phyloP scores from a whole-genome alignment of 2,888 invertebrate species.

The Criorhina ranunculi region DNA sequence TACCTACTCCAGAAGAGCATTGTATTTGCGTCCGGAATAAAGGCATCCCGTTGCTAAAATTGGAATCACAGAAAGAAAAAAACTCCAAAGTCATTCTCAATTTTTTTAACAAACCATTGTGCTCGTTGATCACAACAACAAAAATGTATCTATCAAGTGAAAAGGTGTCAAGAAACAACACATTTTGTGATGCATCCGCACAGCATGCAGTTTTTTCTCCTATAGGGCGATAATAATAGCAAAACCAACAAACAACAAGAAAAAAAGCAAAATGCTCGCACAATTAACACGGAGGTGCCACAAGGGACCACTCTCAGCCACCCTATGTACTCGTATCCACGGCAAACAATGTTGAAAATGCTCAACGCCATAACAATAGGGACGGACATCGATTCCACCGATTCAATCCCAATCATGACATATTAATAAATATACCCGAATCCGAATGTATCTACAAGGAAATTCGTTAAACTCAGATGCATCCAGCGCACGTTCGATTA shows the following conservation, averaged over 20 bases:
- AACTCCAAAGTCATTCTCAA: constrained; percentile 27
- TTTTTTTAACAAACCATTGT: constrained; percentile 48
- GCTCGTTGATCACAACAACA: constrained; percentile 46
- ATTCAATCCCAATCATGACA: constrained; percentile 71
- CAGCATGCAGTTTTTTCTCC: constrained; percentile 54
- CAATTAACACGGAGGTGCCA: constrained; percentile 74
- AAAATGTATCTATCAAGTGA: constrained; percentile 70
- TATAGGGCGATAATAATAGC: constrained; percentile 61
- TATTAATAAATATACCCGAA: constrained; percentile 65
- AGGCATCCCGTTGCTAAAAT: constrained; percentile 67
- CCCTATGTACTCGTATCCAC: constrained; percentile 41
- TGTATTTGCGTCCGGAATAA: constrained; percentile 49
- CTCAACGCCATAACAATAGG: constrained; percentile 74
- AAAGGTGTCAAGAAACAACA: constrained; percentile 74
- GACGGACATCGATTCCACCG: constrained; percentile 65
- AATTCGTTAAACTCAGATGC: not conserved
- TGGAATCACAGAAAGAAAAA: constrained; percentile 36
- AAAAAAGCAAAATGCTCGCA: constrained; percentile 60
- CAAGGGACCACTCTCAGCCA: constrained; percentile 65
- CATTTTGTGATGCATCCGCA: constrained; percentile 70
- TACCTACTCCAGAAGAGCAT: constrained; percentile 14
- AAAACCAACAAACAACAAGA: constrained; percentile 76
- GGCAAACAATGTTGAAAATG: constrained; percentile 68
- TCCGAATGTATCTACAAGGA: constrained; percentile 21
- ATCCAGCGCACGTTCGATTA: constrained; percentile 41